These are phyloP conservation scores for Motacilla tschutschensis DNA, from an alignment of 2,113 vertebrate genomes.

Conservation along the genomic window DNA sequence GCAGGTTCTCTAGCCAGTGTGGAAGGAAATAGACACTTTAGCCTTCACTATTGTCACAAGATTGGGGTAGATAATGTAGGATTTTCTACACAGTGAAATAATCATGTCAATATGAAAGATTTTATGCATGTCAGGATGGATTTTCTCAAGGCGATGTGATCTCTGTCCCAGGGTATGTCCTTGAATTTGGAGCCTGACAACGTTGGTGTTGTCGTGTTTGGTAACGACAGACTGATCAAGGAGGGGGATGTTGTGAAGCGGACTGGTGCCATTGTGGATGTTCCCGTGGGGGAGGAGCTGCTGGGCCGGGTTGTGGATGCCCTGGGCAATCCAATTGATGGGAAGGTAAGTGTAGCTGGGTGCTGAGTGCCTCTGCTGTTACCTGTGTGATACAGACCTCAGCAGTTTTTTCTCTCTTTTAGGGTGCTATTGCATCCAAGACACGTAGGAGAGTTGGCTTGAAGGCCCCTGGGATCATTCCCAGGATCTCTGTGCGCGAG, in stretches of 20 bases:
- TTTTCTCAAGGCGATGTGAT: neutral
- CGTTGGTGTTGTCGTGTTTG: constrained; percentile 98
- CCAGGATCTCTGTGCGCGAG: constrained; percentile 95
- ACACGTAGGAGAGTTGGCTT: constrained; percentile 91
- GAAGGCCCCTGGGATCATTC: constrained; percentile 97
- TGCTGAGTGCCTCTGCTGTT: accelerated
- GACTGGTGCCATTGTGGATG: constrained; percentile 96
- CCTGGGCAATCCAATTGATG: constrained; percentile 94
- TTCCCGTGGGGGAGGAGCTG: constrained; percentile 92
- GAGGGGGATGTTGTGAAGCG: constrained; percentile 97
- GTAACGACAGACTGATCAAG: constrained; percentile 97
- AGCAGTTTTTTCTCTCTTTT: neutral
- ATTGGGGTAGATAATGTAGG: neutral
- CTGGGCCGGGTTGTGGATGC: constrained; percentile 96
- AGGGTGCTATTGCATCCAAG: constrained; percentile 85
- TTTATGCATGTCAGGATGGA: accelerated
- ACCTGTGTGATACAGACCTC: accelerated
- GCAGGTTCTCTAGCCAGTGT: accelerated
- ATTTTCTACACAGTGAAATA: neutral
- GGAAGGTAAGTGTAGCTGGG: constrained; percentile 78
- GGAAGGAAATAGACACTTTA: accelerated
- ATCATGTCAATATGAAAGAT: accelerated
- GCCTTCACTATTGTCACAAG: accelerated
- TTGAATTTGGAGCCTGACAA: constrained; percentile 99
- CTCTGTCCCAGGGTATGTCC: constrained; percentile 88